A percentile compares a stretch with the other conserved stretches of the same genome.
phyloP scores from a whole-genome alignment of 2,888 invertebrate species.

The Mycogona germanica region DNA sequence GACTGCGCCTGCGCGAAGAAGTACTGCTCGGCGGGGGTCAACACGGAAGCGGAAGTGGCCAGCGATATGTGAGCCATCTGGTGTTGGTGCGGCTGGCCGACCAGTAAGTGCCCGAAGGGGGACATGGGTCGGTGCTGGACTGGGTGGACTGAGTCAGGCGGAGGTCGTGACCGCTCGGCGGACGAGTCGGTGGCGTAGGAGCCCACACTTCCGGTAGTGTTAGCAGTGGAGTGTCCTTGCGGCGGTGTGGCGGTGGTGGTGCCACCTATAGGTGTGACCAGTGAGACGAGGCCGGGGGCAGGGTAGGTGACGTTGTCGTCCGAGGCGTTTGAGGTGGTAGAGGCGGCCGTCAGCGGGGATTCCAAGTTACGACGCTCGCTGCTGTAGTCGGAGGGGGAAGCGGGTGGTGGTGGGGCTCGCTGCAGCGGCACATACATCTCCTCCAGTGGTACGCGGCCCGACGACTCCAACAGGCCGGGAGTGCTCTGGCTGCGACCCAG shows the following conservation, averaged over 20 bases:
- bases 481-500: constrained; percentile 94
- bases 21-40: constrained; percentile 11
- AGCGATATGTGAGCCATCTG: neutral
- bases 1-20: constrained; percentile 9
- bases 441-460: constrained; percentile 76
- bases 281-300: neutral
- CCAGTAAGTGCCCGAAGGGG: neutral
- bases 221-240: constrained; percentile 25
- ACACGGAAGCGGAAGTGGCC: neutral
- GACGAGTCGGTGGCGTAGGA: constrained; percentile 28
- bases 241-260: neutral
- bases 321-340: constrained; percentile 20
- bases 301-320: constrained; percentile 14
- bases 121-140: constrained; percentile 6
- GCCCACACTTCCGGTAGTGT: constrained; percentile 29
- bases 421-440: constrained; percentile 45
- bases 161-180: constrained; percentile 7
- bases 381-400: constrained; percentile 16
- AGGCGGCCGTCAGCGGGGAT: constrained; percentile 23
- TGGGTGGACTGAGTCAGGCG: no score
- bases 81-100: neutral
- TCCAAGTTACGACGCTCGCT: constrained; percentile 20
- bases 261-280: neutral
- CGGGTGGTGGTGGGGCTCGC: constrained; percentile 11
- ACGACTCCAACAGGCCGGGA: constrained; percentile 86